phyloP scores from a whole-genome alignment of 2,888 invertebrate species.

The Dolomedes plantarius region DNA sequence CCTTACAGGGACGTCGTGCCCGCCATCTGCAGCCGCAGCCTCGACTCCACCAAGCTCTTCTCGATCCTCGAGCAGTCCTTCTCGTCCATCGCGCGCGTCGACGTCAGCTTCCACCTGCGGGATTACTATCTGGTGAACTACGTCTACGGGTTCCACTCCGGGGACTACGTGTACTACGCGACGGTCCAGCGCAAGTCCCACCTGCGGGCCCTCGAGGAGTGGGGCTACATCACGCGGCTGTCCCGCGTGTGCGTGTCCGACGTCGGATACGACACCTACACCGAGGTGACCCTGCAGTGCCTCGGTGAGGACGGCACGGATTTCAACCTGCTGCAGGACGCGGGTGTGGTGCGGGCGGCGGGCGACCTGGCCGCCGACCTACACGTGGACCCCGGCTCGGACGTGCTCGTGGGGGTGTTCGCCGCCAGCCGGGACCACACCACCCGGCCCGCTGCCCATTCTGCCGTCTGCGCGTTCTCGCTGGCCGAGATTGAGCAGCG shows the following conservation, averaged over 20 bases:
- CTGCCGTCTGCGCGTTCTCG: slow-evolving; percentile 95
- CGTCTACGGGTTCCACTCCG: slow-evolving; percentile 96
- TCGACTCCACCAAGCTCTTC: slow-evolving; percentile 76
- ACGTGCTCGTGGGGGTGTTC: slow-evolving; percentile 91
- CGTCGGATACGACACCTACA: slow-evolving; percentile 96
- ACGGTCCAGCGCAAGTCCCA: slow-evolving; percentile 96
- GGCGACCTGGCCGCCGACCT: slow-evolving; percentile 82
- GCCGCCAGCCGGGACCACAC: slow-evolving; percentile 75
- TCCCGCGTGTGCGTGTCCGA: slow-evolving; percentile 96
- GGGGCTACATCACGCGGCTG: slow-evolving; percentile 91
- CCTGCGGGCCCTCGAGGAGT: slow-evolving; percentile 90
- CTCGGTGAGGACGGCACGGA: slow-evolving; percentile 80
- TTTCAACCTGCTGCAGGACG: slow-evolving; percentile 95
- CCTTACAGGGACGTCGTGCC: slow-evolving; percentile 95
- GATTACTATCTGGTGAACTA: slow-evolving; percentile 97
- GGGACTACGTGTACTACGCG: slow-evolving; percentile 96
- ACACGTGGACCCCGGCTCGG: slow-evolving; percentile 86
- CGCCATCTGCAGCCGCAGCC: slow-evolving; percentile 90
- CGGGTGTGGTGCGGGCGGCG: slow-evolving; percentile 91
- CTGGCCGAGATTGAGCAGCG: slow-evolving; percentile 91
- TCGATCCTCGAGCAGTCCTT: slow-evolving; percentile 73
- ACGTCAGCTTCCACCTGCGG: slow-evolving; percentile 79
- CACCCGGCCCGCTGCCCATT: slow-evolving; percentile 77
- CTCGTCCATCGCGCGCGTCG: slow-evolving; percentile 73
- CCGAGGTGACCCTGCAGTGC: slow-evolving; percentile 96